Evolutionary conservation across 2,113 vertebrate genomes (phyloP), one percentile per base, ranked within the genome.

Genomic region (Rallus limicola): DNA sequence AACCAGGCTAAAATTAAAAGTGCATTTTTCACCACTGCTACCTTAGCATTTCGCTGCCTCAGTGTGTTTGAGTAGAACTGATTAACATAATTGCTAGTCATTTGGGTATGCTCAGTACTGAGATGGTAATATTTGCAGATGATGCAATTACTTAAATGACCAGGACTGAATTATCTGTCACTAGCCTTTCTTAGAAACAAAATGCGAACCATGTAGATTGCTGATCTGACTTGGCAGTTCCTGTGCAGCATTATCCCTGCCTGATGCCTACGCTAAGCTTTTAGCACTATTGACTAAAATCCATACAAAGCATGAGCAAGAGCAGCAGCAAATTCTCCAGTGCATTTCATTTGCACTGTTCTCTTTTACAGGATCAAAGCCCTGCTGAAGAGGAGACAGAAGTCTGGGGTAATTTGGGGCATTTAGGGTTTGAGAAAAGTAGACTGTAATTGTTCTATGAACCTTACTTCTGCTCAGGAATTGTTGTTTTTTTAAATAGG

Each of bases 121-220:
- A 95, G 50, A 96, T 86, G 56, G 52, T 34, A 93, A 86, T 77
- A 92, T 83, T 88, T 96, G 84, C 82, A 92, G 84, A 96, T 91
- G 90, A 94, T 88, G 76, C 59, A 94, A 93, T 95, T 94, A 82
- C 92, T 91, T 94, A 94, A 90, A 85, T 62, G 85, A 72, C 70
- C 59, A 70, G 46, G 50, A 77, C 65, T 77, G 67, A 92, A 95
- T 92, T 87, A 85, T 69, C 74, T 96, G 78, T 90, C 95, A 80
- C 55, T 90, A 85, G 31, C 15, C 36, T 70, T 95, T 90, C 70
- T 72, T 82, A 63, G 62, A 93, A 91, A 71, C 65, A 79, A 91
- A 92, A 82, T 75, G 64, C 28, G 28, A 91, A 65, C 46, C 76
- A 55, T 13, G 16, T 15, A 79, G 58, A 85, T 42, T 0, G 0